Evolutionary conservation across 2,797 vertebrate species (phyloP), one percentile per base, ranked within the genome.

Genomic region (Sebastes melanostomus): DNA sequence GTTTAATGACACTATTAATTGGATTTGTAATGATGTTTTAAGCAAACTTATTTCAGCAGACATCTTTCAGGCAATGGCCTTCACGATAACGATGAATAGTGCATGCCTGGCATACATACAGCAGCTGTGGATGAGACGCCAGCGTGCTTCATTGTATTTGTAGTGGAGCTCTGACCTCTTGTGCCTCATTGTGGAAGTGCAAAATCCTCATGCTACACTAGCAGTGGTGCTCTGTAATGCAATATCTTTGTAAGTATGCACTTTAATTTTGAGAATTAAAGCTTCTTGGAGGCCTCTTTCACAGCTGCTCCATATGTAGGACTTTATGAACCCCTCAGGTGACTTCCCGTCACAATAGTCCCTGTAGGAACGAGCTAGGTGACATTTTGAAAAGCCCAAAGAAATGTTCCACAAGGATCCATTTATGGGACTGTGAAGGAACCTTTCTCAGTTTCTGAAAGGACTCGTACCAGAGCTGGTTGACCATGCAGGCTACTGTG

Each of bases 131-230:
- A 72, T 67, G 25, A 72, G 56, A 20, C 30, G 18, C 62, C n/a
- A 24, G 25, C 18, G 32, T 55, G 22, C 63, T 70, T 86, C 16
- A 74, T n/a, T 60, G 78, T 27, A 94, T 95, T 93, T 84, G 85
- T 89, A 92, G 95, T 93, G 86, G 56, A 94, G 90, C 85, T 92
- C 93, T 96, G 95, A 94, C 95, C 95, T 95, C 95, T 95, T 91
- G 94, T 96, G 96, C 60, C 73, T 50, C 20, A 65, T 71, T 72
- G 42, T 76, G 83, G 92, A 91, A 96, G 78, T 94, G 86, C 94
- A 93, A 42, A 75, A 66, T 86, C 20, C 29, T 61, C 24, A 24
- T 24, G 70, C 60, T 46, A 46, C 81, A 50, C 42, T 72, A 20
- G 66, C 58, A 60, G 29, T 9, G 27, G 27, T 85, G 81, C 81